Conservation (phyloP, 1,140 invertebrate species). For the Nylanderia fulva region DNA sequence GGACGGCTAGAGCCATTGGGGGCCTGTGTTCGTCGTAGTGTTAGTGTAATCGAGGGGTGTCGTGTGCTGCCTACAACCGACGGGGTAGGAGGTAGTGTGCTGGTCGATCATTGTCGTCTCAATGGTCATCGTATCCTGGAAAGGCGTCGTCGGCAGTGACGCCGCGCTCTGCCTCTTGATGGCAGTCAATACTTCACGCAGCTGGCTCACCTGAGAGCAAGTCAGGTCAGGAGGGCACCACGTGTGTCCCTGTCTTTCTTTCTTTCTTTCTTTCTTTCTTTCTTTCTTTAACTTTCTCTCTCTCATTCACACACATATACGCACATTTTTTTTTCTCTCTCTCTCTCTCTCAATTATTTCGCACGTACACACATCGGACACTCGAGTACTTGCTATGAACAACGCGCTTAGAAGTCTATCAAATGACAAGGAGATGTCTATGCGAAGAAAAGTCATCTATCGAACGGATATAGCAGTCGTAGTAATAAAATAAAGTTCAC, state of each 20-base stretch:
- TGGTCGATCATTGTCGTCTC: constrained; percentile 85
- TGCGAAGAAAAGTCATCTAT: constrained; percentile 1
- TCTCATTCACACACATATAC: not conserved
- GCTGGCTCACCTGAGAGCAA: constrained; percentile 86
- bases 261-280: constrained; percentile 60
- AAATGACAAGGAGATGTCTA: constrained; percentile 1
- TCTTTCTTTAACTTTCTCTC: constrained; percentile 22
- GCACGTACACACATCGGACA: not conserved
- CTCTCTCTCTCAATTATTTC: not conserved
- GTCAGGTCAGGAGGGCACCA: constrained; percentile 81
- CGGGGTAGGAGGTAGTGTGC: constrained; percentile 84
- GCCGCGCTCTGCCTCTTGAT: constrained; percentile 84
- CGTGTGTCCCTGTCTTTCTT: constrained; percentile 71
- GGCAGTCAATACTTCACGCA: constrained; percentile 84
- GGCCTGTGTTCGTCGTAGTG: constrained; percentile 85
- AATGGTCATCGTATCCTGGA: constrained; percentile 84
- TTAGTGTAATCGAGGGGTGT: constrained; percentile 86
- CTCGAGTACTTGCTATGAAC: not conserved
- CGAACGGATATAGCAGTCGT: not conserved
- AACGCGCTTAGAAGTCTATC: constrained; percentile 9
- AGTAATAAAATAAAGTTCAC: not conserved
- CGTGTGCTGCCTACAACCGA: constrained; percentile 85
- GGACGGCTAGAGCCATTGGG: constrained; percentile 85
- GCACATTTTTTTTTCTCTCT: not conserved
- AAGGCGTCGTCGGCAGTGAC: constrained; percentile 81